Conservation (phyloP, 2,797 vertebrate genomes). For the Neoniphon sammara region DNA sequence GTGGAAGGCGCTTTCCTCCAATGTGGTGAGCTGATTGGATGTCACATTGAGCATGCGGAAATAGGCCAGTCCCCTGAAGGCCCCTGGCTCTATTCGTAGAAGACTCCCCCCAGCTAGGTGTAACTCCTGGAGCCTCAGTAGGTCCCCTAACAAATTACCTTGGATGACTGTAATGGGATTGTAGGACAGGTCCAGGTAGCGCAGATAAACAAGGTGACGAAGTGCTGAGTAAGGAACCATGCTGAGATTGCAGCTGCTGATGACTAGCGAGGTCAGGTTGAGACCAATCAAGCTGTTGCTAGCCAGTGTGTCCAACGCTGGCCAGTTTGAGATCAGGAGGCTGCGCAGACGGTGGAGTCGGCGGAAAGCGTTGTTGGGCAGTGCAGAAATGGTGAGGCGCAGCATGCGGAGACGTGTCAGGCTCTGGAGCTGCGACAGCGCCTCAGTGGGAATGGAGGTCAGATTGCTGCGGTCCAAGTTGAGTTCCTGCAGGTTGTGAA, state of each 20-base stretch:
- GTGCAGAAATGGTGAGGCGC: slow-evolving; percentile 81
- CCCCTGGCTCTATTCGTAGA: slow-evolving; percentile 83
- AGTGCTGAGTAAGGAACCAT: slow-evolving; percentile 86
- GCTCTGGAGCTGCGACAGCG: slow-evolving; percentile 86
- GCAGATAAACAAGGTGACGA: slow-evolving; percentile 85
- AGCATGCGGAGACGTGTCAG: slow-evolving; percentile 83
- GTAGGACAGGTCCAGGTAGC: slow-evolving; percentile 89
- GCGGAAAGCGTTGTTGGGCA: slow-evolving; percentile 85
- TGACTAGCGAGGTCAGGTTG: slow-evolving; percentile 88
- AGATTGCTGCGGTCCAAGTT: slow-evolving; percentile 90
- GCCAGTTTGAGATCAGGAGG: slow-evolving; percentile 87
- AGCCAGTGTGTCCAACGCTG: slow-evolving; percentile 82
- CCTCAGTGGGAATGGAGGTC: slow-evolving; percentile 86
- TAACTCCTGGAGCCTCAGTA: slow-evolving; percentile 88
- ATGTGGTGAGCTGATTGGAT: slow-evolving; percentile 86
- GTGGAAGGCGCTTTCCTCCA: slow-evolving; percentile 89
- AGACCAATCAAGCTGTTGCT: slow-evolving; percentile 87
- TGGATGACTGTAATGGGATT: slow-evolving; percentile 89
- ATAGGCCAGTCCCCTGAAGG: slow-evolving; percentile 87
- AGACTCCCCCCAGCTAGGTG: slow-evolving; percentile 86
- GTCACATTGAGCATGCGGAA: slow-evolving; percentile 90
- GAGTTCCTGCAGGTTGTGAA: slow-evolving; percentile 85
- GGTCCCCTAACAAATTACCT: slow-evolving; percentile 80
- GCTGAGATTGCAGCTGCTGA: slow-evolving; percentile 88
- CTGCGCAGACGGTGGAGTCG: slow-evolving; percentile 82